Evolutionary conservation across 2,888 invertebrate species (phyloP).

Genomic region (Andrena camellia): DNA sequence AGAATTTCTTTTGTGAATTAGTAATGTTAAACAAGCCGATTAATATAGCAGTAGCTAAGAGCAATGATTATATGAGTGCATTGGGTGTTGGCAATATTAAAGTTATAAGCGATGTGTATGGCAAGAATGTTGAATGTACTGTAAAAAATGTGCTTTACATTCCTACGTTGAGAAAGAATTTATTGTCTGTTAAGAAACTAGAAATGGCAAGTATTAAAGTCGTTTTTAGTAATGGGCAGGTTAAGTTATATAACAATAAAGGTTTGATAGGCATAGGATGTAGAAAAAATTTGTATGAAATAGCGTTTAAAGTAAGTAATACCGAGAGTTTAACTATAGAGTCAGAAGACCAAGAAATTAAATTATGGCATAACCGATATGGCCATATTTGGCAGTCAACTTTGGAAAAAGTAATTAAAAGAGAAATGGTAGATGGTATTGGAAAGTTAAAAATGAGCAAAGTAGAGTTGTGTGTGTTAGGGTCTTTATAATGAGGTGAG

Average conservation of each 20-base stretch:
- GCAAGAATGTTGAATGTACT: background rate
- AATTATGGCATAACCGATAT: conserved; percentile 22
- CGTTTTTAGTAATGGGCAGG: conserved; percentile 1
- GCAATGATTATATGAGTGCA: conserved; percentile 9
- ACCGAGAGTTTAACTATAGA: conserved; percentile 16
- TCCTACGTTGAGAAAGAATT: conserved; percentile 10
- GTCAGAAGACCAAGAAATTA: background rate
- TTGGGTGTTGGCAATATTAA: conserved; percentile 5
- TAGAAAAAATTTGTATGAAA: conserved; percentile 21
- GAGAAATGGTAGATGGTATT: conserved; percentile 14
- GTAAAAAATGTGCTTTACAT: conserved; percentile 14
- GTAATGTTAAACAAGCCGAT: conserved; percentile 18
- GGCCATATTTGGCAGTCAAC: conserved; percentile 21
- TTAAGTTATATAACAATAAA: background rate
- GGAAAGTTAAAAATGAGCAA: background rate
- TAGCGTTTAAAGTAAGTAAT: background rate
- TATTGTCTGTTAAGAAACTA: conserved; percentile 27
- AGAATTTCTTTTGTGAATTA: conserved; percentile 12
- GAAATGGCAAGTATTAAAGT: conserved; percentile 7
- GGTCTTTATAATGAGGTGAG: too few species aligned
- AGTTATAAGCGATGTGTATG: background rate
- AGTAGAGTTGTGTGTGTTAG: background rate
- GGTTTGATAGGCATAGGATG: conserved; percentile 6
- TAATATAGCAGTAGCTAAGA: conserved; percentile 23
- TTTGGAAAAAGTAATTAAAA: conserved; percentile 1